Percentiles rank a stretch among this genome's conserved stretches.
Conservation (phyloP, 1,140 invertebrate genomes). For the Euwallacea similis region DNA sequence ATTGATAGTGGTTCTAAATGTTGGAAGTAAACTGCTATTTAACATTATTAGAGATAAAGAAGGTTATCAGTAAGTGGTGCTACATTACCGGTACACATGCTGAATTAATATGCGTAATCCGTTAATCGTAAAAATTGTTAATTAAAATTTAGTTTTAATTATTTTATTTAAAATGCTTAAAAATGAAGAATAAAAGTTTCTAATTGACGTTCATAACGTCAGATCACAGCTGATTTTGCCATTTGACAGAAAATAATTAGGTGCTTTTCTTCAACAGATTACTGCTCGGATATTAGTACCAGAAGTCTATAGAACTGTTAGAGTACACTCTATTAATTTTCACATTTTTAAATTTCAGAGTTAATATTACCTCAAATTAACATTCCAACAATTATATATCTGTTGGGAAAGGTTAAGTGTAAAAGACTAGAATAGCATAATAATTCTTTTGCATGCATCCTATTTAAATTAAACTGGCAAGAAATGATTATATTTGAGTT, state of each 20-base stretch:
- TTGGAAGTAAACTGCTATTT: neutral
- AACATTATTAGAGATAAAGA: neutral
- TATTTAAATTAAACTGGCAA: too few relatives aligned
- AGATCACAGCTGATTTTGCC: conserved; percentile 7
- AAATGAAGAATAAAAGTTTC: neutral
- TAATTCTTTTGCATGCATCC: too few relatives aligned
- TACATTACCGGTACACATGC: conserved; percentile 42
- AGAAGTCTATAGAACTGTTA: too few relatives aligned
- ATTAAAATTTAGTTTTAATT: conserved; percentile 11
- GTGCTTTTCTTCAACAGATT: neutral
- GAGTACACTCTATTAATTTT: too few relatives aligned
- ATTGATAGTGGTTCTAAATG: neutral
- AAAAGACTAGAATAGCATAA: too few relatives aligned
- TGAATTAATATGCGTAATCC: conserved; percentile 19
- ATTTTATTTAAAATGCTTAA: neutral
- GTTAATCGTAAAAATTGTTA: conserved; percentile 9
- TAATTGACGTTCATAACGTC: neutral
- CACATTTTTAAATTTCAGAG: too few relatives aligned
- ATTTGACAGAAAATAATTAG: neutral
- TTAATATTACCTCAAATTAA: too few relatives aligned
- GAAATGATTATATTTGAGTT: too few relatives aligned
- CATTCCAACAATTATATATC: too few relatives aligned
- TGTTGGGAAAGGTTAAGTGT: too few relatives aligned
- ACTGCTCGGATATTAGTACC: neutral
- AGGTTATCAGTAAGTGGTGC: conserved; percentile 17